Evolutionary conservation across 2,888 invertebrate genomes (phyloP), one percentile per base, ranked within the genome.

Genomic region (Euzophera pinguis): DNA sequence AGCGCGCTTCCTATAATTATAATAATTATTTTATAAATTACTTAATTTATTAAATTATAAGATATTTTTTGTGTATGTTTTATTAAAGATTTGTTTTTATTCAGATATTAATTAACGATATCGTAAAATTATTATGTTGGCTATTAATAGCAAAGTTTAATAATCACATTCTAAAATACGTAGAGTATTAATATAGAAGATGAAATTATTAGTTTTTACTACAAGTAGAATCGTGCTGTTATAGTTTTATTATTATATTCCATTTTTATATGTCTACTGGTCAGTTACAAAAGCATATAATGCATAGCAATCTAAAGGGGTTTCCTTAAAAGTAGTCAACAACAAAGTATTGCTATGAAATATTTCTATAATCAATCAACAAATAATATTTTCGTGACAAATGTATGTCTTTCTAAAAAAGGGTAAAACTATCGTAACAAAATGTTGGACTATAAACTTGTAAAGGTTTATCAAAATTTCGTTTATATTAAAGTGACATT

Each of bases 281-380:
- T 79, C 78, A 69, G 76, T 71, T 73, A 72, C 71, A 67, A 75
- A n/a, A 77, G 75, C 74, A 69, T 67, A 50, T 65, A 60, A 67
- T 65, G 75, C 76, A 64, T 74, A 77, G 79, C 81, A 65, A 64
- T 74, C 73, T 77, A 81, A n/a, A 73, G 67, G 67, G 73, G 69
- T 65, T 64, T 63, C 64, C 87, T 89, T 89, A 89, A 67, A 88
- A 89, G 89, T 89, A 89, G 89, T 87, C 80, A 89, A 89, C 89
- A 84, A 84, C 82, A 78, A 81, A 81, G 81, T 76, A 77, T 75
- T 74, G 76, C 76, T 81, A 81, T 73, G 76, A 78, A 78, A 78
- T 78, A 77, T 73, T 67, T 60, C 64, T 73, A 76, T 71, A 66
- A 67, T 72, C 73, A 76, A 77, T 75, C 72, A 77, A 75, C 73